These are phyloP conservation scores for Acrobasis suavella DNA, from an alignment of 2,888 invertebrate species.

Conservation along the genomic window DNA sequence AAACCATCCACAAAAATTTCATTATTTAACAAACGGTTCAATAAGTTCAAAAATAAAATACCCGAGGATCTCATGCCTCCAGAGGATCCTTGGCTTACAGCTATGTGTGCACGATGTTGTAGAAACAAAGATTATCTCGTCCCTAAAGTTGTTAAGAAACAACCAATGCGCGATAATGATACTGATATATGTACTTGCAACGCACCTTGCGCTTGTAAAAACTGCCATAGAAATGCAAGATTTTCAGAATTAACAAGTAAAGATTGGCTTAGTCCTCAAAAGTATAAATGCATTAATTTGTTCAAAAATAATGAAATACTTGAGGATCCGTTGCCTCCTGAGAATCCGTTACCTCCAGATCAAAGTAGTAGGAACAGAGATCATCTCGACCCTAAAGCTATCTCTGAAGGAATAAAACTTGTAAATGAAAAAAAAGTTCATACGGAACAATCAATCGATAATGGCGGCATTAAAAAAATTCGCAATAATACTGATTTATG, in stretches of 20 bases:
- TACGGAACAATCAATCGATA: no score
- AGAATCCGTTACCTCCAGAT: no score
- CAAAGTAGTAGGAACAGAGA: no score
- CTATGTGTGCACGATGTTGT: slow-evolving; percentile 2
- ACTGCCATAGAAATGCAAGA: not conserved
- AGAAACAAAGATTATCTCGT: not conserved
- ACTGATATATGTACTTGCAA: slow-evolving; percentile 1
- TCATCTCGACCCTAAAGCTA: no score
- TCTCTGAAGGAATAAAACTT: no score
- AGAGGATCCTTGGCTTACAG: not conserved
- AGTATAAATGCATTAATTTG: not conserved
- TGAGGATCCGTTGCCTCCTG: no score
- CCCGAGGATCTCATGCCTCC: not conserved
- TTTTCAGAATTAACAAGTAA: not conserved
- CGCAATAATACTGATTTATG: not conserved
- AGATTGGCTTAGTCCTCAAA: not conserved
- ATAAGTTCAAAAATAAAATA: not conserved
- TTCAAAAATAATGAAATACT: not conserved
- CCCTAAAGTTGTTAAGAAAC: not conserved
- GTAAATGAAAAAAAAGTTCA: no score
- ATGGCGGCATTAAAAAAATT: no score
- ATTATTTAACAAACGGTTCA: not conserved
- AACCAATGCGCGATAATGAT: not conserved
- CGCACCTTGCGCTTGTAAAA: not conserved
- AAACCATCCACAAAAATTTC: not conserved